Percentiles rank a stretch among this genome's conserved stretches.
Evolutionary conservation across 2,888 invertebrate species (phyloP).

Genomic region (Agrypnus murinus): DNA sequence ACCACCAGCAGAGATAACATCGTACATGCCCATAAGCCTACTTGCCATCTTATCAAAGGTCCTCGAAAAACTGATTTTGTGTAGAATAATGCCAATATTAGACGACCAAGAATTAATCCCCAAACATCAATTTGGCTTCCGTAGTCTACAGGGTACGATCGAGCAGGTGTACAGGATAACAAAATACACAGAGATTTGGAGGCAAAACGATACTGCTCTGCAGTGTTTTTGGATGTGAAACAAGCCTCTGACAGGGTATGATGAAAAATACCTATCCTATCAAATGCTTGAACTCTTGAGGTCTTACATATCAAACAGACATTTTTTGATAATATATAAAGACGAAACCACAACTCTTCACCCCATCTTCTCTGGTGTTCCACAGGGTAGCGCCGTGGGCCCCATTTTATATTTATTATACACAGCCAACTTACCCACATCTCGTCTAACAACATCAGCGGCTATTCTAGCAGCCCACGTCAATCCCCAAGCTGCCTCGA

Average conservation of each 20-base stretch:
- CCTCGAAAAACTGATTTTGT: not conserved
- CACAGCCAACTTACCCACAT: too few relatives aligned
- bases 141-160: not conserved
- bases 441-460: not conserved
- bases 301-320: not conserved
- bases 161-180: not conserved
- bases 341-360: not conserved
- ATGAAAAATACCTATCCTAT: too few relatives aligned
- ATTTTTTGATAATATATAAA: not conserved
- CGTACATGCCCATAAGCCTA: not conserved
- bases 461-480: not conserved
- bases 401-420: not conserved
- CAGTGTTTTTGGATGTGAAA: too few relatives aligned
- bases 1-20: constrained; percentile 3
- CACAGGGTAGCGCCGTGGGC: not conserved
- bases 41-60: too few relatives aligned
- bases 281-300: too few relatives aligned
- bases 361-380: too few relatives aligned
- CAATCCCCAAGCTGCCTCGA: too few relatives aligned
- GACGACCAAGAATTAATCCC: not conserved
- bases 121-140: too few relatives aligned
- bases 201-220: too few relatives aligned
- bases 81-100: not conserved
- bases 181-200: not conserved
- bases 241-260: too few relatives aligned